Percentiles rank a stretch among this genome's conserved stretches.
These are phyloP conservation scores for Lordiphosa mommai DNA, from an alignment of 1,140 invertebrate species.

Conservation along the genomic window DNA sequence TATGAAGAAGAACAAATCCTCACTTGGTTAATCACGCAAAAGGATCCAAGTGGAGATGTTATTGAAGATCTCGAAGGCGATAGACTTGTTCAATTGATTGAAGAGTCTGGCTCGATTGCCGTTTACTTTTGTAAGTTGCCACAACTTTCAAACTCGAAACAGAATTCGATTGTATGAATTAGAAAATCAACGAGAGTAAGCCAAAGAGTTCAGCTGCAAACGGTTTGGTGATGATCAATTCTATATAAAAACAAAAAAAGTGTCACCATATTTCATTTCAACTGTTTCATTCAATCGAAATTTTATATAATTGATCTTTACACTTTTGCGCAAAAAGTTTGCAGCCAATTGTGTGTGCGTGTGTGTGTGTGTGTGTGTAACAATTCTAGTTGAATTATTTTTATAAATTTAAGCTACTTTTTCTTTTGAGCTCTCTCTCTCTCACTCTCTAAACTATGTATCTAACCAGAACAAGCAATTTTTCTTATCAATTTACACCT, in stretches of 20 bases:
- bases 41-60: constrained; percentile 92
- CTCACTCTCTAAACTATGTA: too few relatives aligned
- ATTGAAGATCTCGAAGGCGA: constrained; percentile 94
- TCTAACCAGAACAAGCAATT: constrained; percentile 69
- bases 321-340: constrained; percentile 79
- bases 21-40: constrained; percentile 93
- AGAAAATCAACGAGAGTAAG: not conserved
- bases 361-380: constrained; percentile 9
- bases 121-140: constrained; percentile 94
- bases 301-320: constrained; percentile 48
- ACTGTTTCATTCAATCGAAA: constrained; percentile 10
- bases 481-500: constrained; percentile 65
- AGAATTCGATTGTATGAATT: not conserved
- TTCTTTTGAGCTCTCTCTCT: constrained; percentile 19
- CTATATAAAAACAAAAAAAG: constrained; percentile 31
- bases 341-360: constrained; percentile 40
- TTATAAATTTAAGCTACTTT: not conserved
- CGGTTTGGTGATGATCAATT: constrained; percentile 66
- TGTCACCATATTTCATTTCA: too few relatives aligned
- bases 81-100: constrained; percentile 88
- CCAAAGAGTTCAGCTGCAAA: constrained; percentile 50
- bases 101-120: constrained; percentile 90
- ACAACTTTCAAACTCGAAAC: not conserved
- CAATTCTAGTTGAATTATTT: constrained; percentile 25
- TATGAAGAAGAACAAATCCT: constrained; percentile 94